Base-by-base conservation (phyloP, 2,888 invertebrate genomes). In the Ormia ochracea region DNA sequence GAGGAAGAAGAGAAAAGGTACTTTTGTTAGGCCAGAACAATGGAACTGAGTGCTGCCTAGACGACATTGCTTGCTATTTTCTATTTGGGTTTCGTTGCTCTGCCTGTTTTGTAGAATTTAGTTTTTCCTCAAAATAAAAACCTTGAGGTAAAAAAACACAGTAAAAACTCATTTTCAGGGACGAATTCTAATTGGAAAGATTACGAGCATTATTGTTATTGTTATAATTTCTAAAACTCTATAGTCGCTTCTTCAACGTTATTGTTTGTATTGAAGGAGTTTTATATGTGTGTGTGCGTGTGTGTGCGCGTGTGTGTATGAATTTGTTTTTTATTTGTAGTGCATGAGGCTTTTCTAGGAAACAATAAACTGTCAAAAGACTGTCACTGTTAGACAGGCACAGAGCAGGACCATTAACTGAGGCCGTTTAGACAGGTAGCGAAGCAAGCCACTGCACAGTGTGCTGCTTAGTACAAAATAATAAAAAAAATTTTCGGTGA, bases 301-400 rank as follows among this genome's bases (percentile, higher is more conserved):
- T n/a, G n/a, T n/a, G n/a, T n/a, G n/a, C n/a, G n/a, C n/a, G n/a
- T n/a, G n/a, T n/a, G n/a, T n/a, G n/a, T n/a, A n/a, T n/a, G n/a
- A n/a, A n/a, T n/a, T n/a, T n/a, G n/a, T n/a, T n/a, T n/a, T n/a
- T n/a, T n/a, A n/a, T n/a, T n/a, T n/a, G n/a, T n/a, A n/a, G n/a
- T 63, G 17, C 33, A 33, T 79, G 75, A 33, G 75, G 68, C 68
- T 81, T 76, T 68, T 81, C 68, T 68, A 69, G 61, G 50, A 70
- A 79, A 79, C 66, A 79, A 79, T 65, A 75, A 75, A 80, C 79
- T 75, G 79, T 80, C 79, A 79, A 79, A 75, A 66, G 75, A 54
- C 79, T 80, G 70, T 61, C 65, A 65, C 75, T 45, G 69, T 54
- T 69, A 76, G 36, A 52, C 6, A 68, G 59, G 43, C 61, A 45